Conservation (phyloP, 2,113 vertebrate genomes). For the Maccullochella peelii region DNA sequence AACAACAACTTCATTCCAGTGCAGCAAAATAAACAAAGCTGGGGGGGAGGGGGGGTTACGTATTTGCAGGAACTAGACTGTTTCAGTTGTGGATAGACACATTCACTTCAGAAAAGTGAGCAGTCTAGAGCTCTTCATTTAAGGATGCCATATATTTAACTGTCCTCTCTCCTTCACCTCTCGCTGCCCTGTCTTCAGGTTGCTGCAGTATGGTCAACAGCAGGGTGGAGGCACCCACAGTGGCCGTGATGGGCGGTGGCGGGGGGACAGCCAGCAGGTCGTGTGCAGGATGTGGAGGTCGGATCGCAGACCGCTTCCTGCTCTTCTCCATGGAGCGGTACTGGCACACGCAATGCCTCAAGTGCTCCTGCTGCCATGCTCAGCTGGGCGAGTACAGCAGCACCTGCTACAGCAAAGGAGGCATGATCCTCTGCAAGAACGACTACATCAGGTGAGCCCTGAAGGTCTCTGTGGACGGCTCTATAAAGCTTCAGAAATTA, state of each 20-base stretch:
- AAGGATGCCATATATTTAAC: background rate
- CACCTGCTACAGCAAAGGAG: conserved; percentile 88
- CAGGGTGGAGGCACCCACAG: conserved; percentile 79
- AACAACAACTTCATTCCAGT: too few relatives aligned
- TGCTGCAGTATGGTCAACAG: conserved; percentile 83
- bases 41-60: too few relatives aligned
- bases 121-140: background rate
- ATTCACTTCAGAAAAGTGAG: background rate
- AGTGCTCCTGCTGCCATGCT: conserved; percentile 88
- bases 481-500: background rate
- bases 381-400: conserved; percentile 87
- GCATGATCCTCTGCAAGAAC: conserved; percentile 88
- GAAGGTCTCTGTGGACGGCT: background rate
- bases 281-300: conserved; percentile 85
- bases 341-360: conserved; percentile 88
- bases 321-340: conserved; percentile 89
- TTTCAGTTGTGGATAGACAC: background rate
- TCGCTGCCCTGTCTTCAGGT: conserved; percentile 39
- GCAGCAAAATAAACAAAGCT: too few relatives aligned
- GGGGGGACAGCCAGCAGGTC: conserved; percentile 58
- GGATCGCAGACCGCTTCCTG: conserved; percentile 86
- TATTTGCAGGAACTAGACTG: too few relatives aligned
- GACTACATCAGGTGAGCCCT: conserved; percentile 86
- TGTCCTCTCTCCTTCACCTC: background rate
- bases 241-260: conserved; percentile 77